Evolutionary conservation across 1,140 invertebrate species (phyloP).

Genomic region (Lysiphlebus fabarum): DNA sequence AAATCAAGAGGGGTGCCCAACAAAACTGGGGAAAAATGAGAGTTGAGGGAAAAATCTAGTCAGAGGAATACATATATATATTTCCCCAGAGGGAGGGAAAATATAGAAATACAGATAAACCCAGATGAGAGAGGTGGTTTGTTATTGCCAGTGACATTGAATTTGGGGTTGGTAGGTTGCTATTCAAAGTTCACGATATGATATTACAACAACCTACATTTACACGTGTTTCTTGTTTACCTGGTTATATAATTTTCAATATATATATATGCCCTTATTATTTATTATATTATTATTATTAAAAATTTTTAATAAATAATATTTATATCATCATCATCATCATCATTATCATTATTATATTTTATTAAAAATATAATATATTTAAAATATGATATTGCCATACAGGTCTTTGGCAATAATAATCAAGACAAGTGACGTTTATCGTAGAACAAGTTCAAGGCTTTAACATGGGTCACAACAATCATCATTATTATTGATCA

Average conservation of each 20-base stretch:
- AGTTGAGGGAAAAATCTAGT: too few relatives aligned
- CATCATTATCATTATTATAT: too few relatives aligned
- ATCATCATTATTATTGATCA: constrained; percentile 38
- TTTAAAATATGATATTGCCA: too few relatives aligned
- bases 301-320: too few relatives aligned
- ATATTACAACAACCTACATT: constrained; percentile 18
- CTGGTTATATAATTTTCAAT: too few relatives aligned
- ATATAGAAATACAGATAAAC: constrained; percentile 53
- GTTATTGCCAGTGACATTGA: constrained; percentile 51
- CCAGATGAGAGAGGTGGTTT: constrained; percentile 40
- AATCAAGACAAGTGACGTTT: constrained; percentile 26
- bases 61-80: too few relatives aligned
- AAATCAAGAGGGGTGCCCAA: constrained; percentile 20
- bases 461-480: constrained; percentile 50
- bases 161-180: constrained; percentile 38
- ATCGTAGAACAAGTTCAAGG: constrained; percentile 56
- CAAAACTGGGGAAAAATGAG: too few relatives aligned
- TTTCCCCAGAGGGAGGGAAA: constrained; percentile 46
- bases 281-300: too few relatives aligned
- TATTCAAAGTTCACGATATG: constrained; percentile 8
- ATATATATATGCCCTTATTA: too few relatives aligned
- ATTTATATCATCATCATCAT: too few relatives aligned
- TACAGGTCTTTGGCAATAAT: too few relatives aligned
- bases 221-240: neutral
- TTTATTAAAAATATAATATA: too few relatives aligned